Base-by-base conservation (phyloP, 2,113 vertebrate genomes). In the Cromileptes altivelis region DNA sequence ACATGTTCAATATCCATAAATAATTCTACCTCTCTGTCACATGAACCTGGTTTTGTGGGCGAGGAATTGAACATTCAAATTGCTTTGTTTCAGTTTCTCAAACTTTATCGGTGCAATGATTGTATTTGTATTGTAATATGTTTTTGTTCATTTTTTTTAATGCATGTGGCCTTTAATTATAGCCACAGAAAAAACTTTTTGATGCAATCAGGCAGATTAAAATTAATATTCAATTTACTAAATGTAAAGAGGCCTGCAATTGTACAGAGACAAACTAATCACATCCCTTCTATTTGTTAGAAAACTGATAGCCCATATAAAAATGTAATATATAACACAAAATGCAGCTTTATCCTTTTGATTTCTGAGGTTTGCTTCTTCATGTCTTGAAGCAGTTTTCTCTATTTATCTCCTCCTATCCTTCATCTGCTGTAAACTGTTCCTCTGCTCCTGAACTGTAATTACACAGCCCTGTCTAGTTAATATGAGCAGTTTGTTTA, bases 11-110 rank as follows among this genome's bases (percentile, higher is more conserved):
- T 19, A 8, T 60, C 71, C 56, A 30, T 27, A 27, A 77, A 75
- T 72, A 82, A 72, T 71, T 88, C 92, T 93, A 94, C 93, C 93
- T 94, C 93, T 90, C 85, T 62, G 47, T 72, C 40, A 75, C 64
- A 76, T 80, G 42, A 40, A 83, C 42, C 57, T 72, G 64, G 61
- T 81, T 85, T 75, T 12, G 73, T 25, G 70, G 63, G 57, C 52
- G 73, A 37, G 0, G 64, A 78, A 82, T 75, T 21, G 37, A 85
- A 70, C 37, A 47, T 65, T 27, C 18, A 85, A 75, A 64, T 33
- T n/a, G 37, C n/a, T 70, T 82, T 27, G 17, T 70, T 74, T 85
- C 17, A 47, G 21, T 70, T 87, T 84, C 49, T 80, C 49, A 80
- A 80, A 81, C 58, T 55, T 62, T 10, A 60, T 64, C 61, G 30